These are phyloP conservation scores for Circaetus gallicus DNA, from an alignment of 2,113 vertebrate genomes.

Conservation along the genomic window DNA sequence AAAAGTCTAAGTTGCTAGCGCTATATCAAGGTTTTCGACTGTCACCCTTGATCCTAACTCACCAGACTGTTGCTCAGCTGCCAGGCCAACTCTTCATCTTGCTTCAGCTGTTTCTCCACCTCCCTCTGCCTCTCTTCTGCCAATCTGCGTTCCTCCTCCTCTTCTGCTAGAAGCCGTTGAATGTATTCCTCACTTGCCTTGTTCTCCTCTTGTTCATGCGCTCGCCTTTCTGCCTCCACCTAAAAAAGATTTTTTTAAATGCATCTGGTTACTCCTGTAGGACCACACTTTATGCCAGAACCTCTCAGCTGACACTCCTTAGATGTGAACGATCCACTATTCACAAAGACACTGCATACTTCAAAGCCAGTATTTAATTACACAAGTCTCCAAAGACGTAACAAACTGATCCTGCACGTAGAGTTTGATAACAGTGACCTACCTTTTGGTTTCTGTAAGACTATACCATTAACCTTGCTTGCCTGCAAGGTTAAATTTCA, in stretches of 20 bases:
- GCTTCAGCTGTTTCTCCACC: conserved; percentile 77
- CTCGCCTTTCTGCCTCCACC: conserved; percentile 84
- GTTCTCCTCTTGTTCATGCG: conserved; percentile 82
- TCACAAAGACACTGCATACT: not conserved
- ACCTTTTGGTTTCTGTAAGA: not conserved
- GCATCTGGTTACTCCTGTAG: not conserved
- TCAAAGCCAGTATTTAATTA: not conserved
- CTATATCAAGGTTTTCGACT: not conserved
- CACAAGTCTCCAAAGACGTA: not conserved
- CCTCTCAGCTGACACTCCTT: not conserved
- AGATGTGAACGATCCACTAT: fast-evolving
- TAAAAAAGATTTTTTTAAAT: not conserved
- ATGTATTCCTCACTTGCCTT: conserved; percentile 89
- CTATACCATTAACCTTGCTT: not conserved
- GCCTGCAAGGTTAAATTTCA: not conserved
- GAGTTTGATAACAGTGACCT: not conserved
- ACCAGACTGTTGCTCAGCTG: conserved; percentile 84
- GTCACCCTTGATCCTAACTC: not conserved
- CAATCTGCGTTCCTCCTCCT: conserved; percentile 71
- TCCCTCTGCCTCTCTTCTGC: conserved; percentile 71
- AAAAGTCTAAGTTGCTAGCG: not conserved
- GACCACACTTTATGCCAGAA: not conserved
- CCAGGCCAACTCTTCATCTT: conserved; percentile 84
- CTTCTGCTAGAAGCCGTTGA: conserved; percentile 82
- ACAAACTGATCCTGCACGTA: not conserved